Base-by-base conservation (phyloP, 2,797 vertebrate genomes). In the Lepidocolaptes lacrymiger region DNA sequence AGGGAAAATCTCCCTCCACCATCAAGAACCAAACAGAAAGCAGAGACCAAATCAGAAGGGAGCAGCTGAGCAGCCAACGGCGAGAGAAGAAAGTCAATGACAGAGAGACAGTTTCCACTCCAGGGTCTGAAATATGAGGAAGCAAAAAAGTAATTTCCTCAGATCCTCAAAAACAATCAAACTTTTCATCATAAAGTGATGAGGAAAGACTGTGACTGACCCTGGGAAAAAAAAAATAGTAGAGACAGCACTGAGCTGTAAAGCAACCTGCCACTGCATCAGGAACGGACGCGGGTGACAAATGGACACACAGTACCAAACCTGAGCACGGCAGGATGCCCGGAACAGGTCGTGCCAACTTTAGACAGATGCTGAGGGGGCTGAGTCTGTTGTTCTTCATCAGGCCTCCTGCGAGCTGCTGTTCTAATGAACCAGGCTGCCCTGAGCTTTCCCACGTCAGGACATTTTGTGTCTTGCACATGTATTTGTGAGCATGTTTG, bases 131-230 rank as follows among this genome's bases (percentile, higher is more conserved):
- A 93, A 93, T 73, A 94, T 22, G 80, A 95, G 74, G 80, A 81
- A 93, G 55, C 69, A 63, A 84, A 79, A 88, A 93, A 95, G 90
- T 88, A 63, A 93, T 95, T 96, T 95, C 92, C 94, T 96, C 90
- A 91, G 74, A 94, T 96, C 81, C 89, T 85, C 84, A 72, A 93
- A 95, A 94, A 95, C 90, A 79, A 91, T 97, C 79, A 88, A 90
- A 95, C 91, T 96, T 96, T 94, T 96, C 88, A 95, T 95, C 90
- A 85, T 86, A 75, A 91, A 92, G 46, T 2, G 0, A 80, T 20
- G 81, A 89, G 56, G 78, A 85, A 93, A 92, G 72, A 54, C 78
- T 87, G 56, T 27, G 49, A 21, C 71, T 58, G 93, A 92, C 93
- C 84, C 86, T 61, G 44, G 56, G 28, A 27, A 83, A 43, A 52